Conservation (phyloP, 2,888 invertebrate species). For the Parnassius smintheus region DNA sequence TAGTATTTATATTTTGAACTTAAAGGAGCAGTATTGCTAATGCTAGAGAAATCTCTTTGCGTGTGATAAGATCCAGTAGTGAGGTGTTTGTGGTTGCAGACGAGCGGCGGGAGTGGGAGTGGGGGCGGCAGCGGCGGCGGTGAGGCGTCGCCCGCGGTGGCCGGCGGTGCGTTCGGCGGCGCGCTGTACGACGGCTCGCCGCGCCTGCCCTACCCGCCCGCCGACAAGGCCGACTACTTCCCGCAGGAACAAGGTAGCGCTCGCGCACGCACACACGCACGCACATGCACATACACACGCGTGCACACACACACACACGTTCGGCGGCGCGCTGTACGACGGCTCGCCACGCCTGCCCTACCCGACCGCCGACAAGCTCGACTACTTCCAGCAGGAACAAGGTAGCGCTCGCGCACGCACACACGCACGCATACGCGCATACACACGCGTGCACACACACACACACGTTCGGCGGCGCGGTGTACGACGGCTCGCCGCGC, state of each 20-base stretch:
- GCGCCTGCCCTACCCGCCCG: conserved; percentile 37
- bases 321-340: conserved; percentile 52
- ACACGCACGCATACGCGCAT: too few relatives aligned
- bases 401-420: too few relatives aligned
- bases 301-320: conserved; percentile 23
- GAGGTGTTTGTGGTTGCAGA: conserved; percentile 9
- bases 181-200: conserved; percentile 51
- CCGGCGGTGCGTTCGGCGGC: conserved; percentile 40
- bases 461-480: conserved; percentile 46
- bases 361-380: conserved; percentile 39
- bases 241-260: conserved; percentile 54
- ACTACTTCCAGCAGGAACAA: too few relatives aligned
- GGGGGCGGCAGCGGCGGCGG: conserved; percentile 31
- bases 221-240: conserved; percentile 55
- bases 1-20: too few relatives aligned
- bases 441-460: too few relatives aligned
- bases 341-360: conserved; percentile 41
- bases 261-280: not conserved
- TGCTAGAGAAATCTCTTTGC: too few relatives aligned
- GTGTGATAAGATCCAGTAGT: too few relatives aligned
- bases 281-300: too few relatives aligned
- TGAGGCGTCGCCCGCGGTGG: conserved; percentile 32
- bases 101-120: conserved; percentile 31
- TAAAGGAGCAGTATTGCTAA: too few relatives aligned
- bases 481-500: conserved; percentile 50